Evolutionary conservation across 2,888 invertebrate genomes (phyloP), one percentile per base, ranked within the genome.

Genomic region (Tipula vernalis): DNA sequence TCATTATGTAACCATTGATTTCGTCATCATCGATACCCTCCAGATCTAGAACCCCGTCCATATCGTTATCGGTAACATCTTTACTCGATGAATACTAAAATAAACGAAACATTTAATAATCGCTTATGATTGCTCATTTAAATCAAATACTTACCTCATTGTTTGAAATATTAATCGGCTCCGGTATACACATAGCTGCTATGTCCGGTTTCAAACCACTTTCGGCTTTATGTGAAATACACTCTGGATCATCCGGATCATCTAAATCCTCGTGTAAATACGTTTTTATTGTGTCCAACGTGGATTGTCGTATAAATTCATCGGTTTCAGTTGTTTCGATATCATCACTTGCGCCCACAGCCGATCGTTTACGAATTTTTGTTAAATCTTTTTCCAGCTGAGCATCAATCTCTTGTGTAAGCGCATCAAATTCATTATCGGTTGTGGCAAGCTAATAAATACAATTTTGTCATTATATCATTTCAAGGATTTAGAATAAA

Each of bases 1-100:
- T 94, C 92, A 97, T 93, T 87, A 99, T 96, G 89, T 98, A 96
- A 13, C 95, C 94, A 90, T 96, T 96, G 85, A 99, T 93, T 92
- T 99, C 99, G 5, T 95, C 95, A 89, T 99, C 99, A 89, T 99
- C 97, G 86, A 98, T 94, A 57, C 94, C 95, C 83, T 94, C 95
- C 71, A 97, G 92, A 88, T 95, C 93, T 15, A 97, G 91, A 88
- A 96, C 96, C 0, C 88, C 88, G n/a, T 87, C 88, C 6, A 87
- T 88, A 2, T 86, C 18, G 36, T 90, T 90, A 5, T 89, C 89
- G 15, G 85, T 87, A 87, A 36, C 36, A 41, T 36, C n/a, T 36
- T 51, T 36, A n/a, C n/a, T 86, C 13, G 36, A 44, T n/a, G 28
- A 86, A 13, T 71, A 28, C 71, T 18, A 85, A 39, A 39, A 85